A percentile compares a stretch with the other conserved stretches of the same genome.
Evolutionary conservation across 1,140 invertebrate species (phyloP).

Genomic region (Atopsyche davidsoni): DNA sequence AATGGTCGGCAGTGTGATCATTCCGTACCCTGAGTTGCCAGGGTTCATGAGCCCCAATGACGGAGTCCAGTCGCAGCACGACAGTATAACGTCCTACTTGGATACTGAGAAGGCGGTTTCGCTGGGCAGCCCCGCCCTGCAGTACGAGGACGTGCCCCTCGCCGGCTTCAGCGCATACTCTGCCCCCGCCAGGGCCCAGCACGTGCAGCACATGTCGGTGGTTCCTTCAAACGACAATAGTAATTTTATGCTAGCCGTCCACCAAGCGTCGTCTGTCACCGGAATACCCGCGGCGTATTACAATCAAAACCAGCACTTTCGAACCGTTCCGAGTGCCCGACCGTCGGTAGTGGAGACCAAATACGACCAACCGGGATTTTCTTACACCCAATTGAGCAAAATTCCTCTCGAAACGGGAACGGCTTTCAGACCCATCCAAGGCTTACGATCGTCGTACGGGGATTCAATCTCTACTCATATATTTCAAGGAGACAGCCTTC

Average conservation of each 20-base stretch:
- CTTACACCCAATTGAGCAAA: slow-evolving; percentile 20
- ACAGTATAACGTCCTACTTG: too few species aligned
- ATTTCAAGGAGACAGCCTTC: slow-evolving; percentile 17
- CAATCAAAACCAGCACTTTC: background rate
- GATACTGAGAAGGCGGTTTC: too few species aligned
- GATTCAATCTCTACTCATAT: slow-evolving; percentile 17
- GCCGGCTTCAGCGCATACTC: background rate
- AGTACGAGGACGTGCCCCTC: too few species aligned
- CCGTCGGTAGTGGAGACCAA: slow-evolving; percentile 4
- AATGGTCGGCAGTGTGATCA: too few species aligned
- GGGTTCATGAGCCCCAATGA: too few species aligned
- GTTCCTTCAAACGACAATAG: slow-evolving; percentile 13
- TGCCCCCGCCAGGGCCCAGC: background rate
- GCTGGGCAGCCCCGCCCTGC: too few species aligned
- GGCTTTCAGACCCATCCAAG: slow-evolving; percentile 11
- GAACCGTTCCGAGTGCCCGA: slow-evolving; percentile 5
- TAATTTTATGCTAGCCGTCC: slow-evolving; percentile 9
- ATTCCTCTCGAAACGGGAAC: slow-evolving; percentile 16
- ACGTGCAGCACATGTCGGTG: slow-evolving; percentile 5
- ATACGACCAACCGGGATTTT: slow-evolving; percentile 21
- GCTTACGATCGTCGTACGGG: slow-evolving; percentile 21
- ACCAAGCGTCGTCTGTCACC: slow-evolving; percentile 7
- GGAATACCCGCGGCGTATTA: background rate
- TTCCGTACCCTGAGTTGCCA: too few species aligned
- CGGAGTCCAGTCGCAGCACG: too few species aligned